Evolutionary conservation across 2,797 vertebrate genomes (phyloP), one percentile per base, ranked within the genome.

Genomic region (Lerista edwardsae): DNA sequence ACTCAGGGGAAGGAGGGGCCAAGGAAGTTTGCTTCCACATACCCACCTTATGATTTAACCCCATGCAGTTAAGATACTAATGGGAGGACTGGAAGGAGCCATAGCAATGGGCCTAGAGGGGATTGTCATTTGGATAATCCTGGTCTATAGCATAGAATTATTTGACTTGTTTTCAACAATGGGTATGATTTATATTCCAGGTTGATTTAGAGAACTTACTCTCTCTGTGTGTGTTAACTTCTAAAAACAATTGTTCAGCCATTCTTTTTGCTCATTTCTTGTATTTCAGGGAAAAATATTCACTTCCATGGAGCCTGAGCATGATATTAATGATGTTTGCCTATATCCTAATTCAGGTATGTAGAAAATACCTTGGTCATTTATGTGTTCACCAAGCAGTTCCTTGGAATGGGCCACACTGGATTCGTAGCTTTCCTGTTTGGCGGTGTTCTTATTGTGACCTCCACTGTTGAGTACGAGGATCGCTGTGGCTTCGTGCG

Each of bases 261-360:
- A 78, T 57, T 44, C 90, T 62, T 89, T 41, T 39, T 83, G 17
- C 21, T 55, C 62, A 44, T 90, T 83, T 29, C 83, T 91, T 2
- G 51, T 90, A 76, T 94, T 95, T 92, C 93, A 99, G 98, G 99
- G 98, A 2, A 99, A 98, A 91, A 94, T 98, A 89, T 98, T 99
- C 95, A 98, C 98, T 79, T 98, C 98, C 83, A 95, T 99, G 89
- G 98, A 99, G 88, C 98, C 98, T n/a, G 96, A 97, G 91, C 87
- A 96, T 79, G 97, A 97, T 94, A 97, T 99, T 87, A 99, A 99
- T 84, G 97, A 98, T 77, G 97, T 99, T 64, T 99, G 98, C 86
- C 94, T 99, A 61, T 99, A 98, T 85, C 98, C 98, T 51, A 93
- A 96, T 84, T 98, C 99, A 94, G 99, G 99, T 99, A 91, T 71